Conservation (phyloP, 2,888 invertebrate species). For the Elegia similella region DNA sequence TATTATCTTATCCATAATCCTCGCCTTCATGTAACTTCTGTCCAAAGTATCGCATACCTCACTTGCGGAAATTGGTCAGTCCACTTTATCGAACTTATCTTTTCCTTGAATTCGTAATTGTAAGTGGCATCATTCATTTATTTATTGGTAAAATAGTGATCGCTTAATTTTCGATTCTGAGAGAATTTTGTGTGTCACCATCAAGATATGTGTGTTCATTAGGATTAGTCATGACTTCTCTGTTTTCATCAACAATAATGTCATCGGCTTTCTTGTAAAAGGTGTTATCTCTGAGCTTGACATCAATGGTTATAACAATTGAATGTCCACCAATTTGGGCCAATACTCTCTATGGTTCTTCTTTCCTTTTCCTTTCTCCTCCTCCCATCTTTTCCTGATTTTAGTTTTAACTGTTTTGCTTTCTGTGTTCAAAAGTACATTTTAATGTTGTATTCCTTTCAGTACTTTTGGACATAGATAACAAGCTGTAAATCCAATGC, state of each 20-base stretch:
- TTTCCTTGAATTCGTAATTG: background rate
- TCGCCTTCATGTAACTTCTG: background rate
- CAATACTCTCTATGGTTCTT: constrained; percentile 77
- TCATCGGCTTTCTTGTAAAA: constrained; percentile 26
- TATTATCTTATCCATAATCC: constrained; percentile 16
- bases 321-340: constrained; percentile 60
- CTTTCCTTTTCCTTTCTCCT: constrained; percentile 26
- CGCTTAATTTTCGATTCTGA: background rate
- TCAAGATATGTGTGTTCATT: background rate
- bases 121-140: background rate
- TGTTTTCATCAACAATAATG: background rate
- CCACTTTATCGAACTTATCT: background rate
- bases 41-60: constrained; percentile 1
- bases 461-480: background rate
- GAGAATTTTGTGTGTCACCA: background rate
- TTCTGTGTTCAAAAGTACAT: background rate
- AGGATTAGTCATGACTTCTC: background rate
- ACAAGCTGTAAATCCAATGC: background rate
- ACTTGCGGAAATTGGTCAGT: background rate
- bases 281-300: constrained; percentile 53
- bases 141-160: background rate
- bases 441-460: background rate
- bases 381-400: background rate
- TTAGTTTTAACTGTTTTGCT: background rate
- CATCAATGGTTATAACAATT: background rate